Percentiles rank a stretch among this genome's conserved stretches.
These are phyloP conservation scores for Xanthia togata DNA, from an alignment of 2,888 invertebrate species.

Conservation along the genomic window DNA sequence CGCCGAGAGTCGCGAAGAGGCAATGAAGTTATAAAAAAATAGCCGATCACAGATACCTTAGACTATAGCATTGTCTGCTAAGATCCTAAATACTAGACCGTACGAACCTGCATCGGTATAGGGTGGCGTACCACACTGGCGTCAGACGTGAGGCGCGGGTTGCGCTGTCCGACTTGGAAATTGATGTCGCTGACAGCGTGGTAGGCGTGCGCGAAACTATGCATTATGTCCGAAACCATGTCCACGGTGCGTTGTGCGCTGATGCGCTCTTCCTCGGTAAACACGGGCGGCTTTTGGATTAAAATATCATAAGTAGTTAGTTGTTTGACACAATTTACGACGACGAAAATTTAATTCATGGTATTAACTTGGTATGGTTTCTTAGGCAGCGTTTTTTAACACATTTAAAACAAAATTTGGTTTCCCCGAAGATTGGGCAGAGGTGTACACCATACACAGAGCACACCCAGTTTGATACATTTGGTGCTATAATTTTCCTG, in stretches of 20 bases:
- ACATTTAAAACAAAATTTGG: neutral
- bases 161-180: constrained; percentile 73
- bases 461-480: neutral
- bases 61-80: neutral
- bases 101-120: constrained; percentile 78
- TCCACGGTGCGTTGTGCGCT: constrained; percentile 92
- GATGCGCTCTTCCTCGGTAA: constrained; percentile 81
- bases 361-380: neutral
- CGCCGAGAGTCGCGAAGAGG: neutral
- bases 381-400: neutral
- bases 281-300: constrained; percentile 62
- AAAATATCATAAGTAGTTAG: constrained; percentile 8
- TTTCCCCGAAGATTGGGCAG: neutral
- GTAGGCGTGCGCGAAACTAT: constrained; percentile 96
- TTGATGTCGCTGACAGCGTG: constrained; percentile 97
- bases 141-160: constrained; percentile 77
- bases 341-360: neutral
- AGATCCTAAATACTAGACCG: neutral
- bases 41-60: neutral
- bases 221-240: constrained; percentile 94
- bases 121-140: constrained; percentile 68
- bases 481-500: neutral
- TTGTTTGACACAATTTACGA: neutral
- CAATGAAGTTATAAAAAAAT: neutral
- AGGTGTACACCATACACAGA: neutral